Base-by-base conservation (phyloP, 2,113 vertebrate genomes). In the Mandrillus leucophaeus region DNA sequence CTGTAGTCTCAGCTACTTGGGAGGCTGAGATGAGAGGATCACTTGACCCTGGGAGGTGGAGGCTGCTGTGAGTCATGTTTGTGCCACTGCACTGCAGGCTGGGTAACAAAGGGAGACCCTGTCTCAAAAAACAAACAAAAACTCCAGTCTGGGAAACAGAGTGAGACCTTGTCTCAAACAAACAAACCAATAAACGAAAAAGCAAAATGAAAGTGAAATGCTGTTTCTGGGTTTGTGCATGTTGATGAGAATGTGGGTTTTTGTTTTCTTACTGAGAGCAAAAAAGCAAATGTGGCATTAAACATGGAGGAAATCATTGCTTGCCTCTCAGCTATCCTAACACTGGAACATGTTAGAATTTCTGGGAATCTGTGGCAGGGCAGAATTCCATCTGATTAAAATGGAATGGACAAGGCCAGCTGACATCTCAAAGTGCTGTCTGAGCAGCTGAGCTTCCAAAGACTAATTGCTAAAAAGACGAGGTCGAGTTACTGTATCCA, bases 371-470 rank as follows among this genome's bases (percentile, higher is more conserved):
- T 55, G n/a, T 32, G 8, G n/a, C 48, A 88, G 78, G 27, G 43
- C 38, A 88, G 88, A 66, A 93, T 59, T 43, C 35, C 23, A 32
- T 55, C 8, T 79, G 79, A 70, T 73, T 89, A 40, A 86, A 92
- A 80, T 30, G 30, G 66, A 52, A 86, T 13, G 50, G 55, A 80
- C 59, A 70, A 84, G 20, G 32, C 52, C 90, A 90, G 79, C 73
- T 73, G 78, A 72, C 2, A 27, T 86, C 73, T 81, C 70, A 43
- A 45, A 78, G 87, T 88, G 22, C 43, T 88, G 32, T 27, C 25
- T 57, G 45, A 90, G 75, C 66, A 89, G 90, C 43, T 90, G 43
- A 85, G 57, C n/a, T 95, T 88, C 23, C 45, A 83, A 90, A 80
- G 22, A 61, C 17, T 90, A 72, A 88, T 38, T 94, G 76, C 61